Percentiles rank a stretch among this genome's conserved stretches.
Evolutionary conservation across 2,797 vertebrate species (phyloP).

Genomic region (Setipinna tenuifilis): DNA sequence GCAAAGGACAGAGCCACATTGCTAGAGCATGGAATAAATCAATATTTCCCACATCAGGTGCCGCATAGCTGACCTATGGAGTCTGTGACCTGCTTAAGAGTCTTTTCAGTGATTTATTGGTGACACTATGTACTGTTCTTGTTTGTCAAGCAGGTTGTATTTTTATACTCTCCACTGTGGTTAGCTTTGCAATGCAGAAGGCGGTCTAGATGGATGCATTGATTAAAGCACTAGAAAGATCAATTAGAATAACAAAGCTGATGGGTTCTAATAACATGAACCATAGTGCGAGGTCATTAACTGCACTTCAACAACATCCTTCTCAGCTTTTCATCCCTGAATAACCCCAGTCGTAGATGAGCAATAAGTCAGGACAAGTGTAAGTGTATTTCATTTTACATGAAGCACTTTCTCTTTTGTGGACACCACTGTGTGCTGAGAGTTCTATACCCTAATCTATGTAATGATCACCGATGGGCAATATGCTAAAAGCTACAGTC

Average conservation of each 20-base stretch:
- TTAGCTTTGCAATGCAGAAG: not conserved
- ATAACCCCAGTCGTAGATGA: not conserved
- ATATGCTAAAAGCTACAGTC: too few relatives aligned
- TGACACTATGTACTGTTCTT: slow-evolving; percentile 29
- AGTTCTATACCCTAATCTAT: not conserved
- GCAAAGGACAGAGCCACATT: slow-evolving; percentile 28
- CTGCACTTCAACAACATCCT: not conserved
- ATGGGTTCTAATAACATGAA: not conserved
- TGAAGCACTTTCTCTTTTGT: not conserved
- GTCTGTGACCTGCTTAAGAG: slow-evolving; percentile 41
- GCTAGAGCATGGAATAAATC: slow-evolving; percentile 40
- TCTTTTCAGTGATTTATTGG: slow-evolving; percentile 45
- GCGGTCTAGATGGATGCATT: not conserved
- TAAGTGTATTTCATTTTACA: not conserved
- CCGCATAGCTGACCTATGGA: slow-evolving; percentile 40
- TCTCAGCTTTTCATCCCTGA: not conserved
- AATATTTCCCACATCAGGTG: slow-evolving; percentile 31
- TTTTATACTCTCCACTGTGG: not conserved
- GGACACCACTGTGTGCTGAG: not conserved
- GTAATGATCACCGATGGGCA: too few relatives aligned
- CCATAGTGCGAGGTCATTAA: not conserved
- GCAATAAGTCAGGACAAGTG: not conserved
- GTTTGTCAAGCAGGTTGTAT: not conserved
- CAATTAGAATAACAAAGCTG: not conserved
- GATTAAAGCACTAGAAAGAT: not conserved